Percentiles rank a stretch among this genome's conserved stretches.
phyloP scores from a whole-genome alignment of 2,888 invertebrate species.

The Calliopum simillimum region DNA sequence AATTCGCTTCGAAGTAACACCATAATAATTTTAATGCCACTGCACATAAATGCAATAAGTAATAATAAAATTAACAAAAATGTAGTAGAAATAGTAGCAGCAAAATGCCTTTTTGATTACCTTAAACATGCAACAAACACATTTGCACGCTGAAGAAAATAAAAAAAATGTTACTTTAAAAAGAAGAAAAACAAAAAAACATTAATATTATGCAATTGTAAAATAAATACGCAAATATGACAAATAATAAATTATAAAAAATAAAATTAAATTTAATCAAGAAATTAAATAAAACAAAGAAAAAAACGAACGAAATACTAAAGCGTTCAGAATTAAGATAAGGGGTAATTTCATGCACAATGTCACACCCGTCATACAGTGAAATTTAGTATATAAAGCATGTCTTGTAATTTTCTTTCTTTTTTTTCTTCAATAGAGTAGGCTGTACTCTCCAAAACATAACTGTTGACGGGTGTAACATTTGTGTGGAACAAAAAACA shows the following conservation, averaged over 20 bases:
- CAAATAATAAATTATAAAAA: slow-evolving; percentile 26
- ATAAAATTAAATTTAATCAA: neutral
- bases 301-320: neutral
- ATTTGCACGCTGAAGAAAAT: neutral
- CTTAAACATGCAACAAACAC: neutral
- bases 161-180: neutral
- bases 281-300: neutral
- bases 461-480: no score
- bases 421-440: no score
- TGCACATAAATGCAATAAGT: neutral
- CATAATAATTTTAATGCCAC: neutral
- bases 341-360: no score
- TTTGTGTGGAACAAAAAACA: neutral
- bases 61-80: neutral
- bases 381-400: no score
- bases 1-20: neutral
- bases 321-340: no score
- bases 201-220: neutral
- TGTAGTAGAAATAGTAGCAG: slow-evolving; percentile 11
- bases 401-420: no score
- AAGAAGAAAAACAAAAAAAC: no score
- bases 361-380: no score
- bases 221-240: slow-evolving; percentile 21
- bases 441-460: no score
- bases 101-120: slow-evolving; percentile 4